phyloP scores from a whole-genome alignment of 2,113 vertebrate genomes.

The Corythaeola cristata region DNA sequence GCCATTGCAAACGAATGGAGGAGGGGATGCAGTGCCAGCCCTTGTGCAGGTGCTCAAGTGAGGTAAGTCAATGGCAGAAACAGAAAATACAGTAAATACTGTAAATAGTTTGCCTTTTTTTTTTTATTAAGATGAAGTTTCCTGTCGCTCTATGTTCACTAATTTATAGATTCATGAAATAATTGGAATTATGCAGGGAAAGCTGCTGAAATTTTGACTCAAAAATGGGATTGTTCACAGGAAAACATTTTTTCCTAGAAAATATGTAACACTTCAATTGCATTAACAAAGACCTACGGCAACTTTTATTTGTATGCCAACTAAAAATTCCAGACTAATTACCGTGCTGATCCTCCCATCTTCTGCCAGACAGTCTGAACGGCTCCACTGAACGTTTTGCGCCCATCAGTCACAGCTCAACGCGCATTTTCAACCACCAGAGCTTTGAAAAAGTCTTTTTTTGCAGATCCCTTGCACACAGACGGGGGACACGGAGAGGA shows the following conservation, averaged over 20 bases:
- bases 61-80: not conserved
- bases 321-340: no score
- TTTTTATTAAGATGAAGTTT: not conserved
- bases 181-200: not conserved
- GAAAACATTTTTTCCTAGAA: not conserved
- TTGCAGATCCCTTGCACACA: accelerated
- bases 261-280: not conserved
- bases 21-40: not conserved
- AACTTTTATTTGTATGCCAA: not conserved
- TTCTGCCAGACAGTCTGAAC: not conserved
- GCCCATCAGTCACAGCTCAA: not conserved
- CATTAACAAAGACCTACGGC: accelerated
- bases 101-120: no score
- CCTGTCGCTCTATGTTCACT: accelerated
- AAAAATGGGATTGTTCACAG: not conserved
- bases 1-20: not conserved
- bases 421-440: accelerated
- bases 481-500: not conserved
- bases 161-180: not conserved
- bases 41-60: accelerated
- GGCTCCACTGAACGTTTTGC: not conserved
- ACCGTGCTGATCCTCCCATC: no score
- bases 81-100: not conserved
- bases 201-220: not conserved
- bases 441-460: not conserved